A percentile compares a stretch with the other conserved stretches of the same genome.
These are phyloP conservation scores for Timema podura DNA, from an alignment of 2,888 invertebrate genomes.

Conservation along the genomic window DNA sequence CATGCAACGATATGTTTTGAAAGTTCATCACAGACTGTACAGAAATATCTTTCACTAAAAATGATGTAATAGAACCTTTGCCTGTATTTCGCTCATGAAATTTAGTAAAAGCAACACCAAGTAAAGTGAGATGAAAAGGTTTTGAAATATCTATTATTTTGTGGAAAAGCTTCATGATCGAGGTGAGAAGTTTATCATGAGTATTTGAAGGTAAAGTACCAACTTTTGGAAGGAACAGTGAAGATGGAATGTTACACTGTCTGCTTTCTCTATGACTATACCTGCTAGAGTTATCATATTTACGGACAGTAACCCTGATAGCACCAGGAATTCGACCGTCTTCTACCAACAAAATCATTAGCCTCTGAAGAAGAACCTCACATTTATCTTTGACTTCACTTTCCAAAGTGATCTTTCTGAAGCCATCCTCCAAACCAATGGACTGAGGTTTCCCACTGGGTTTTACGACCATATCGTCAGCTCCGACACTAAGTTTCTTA, in stretches of 20 bases:
- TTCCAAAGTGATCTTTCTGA: constrained; percentile 65
- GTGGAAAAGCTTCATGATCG: constrained; percentile 33
- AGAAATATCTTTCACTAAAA: constrained; percentile 70
- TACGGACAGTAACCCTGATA: constrained; percentile 68
- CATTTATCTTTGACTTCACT: constrained; percentile 72
- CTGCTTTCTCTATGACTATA: constrained; percentile 69
- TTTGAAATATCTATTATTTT: constrained; percentile 43
- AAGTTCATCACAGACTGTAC: constrained; percentile 60
- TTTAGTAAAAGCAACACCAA: constrained; percentile 79
- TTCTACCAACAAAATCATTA: constrained; percentile 67
- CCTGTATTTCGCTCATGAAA: constrained; percentile 69
- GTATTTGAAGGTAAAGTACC: constrained; percentile 49
- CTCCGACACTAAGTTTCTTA: constrained; percentile 56
- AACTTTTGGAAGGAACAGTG: constrained; percentile 53
- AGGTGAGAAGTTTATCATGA: constrained; percentile 38
- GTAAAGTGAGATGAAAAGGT: constrained; percentile 73
- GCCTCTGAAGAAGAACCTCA: constrained; percentile 60
- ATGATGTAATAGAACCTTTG: constrained; percentile 68
- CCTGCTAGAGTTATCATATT: constrained; percentile 63
- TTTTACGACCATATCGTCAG: constrained; percentile 68
- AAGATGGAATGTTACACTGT: constrained; percentile 67
- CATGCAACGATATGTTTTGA: constrained; percentile 14
- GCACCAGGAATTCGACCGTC: constrained; percentile 76
- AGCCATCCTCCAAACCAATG: constrained; percentile 76
- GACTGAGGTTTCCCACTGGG: constrained; percentile 72